Evolutionary conservation across 2,888 invertebrate species (phyloP).

Genomic region (Leucophenga montana): DNA sequence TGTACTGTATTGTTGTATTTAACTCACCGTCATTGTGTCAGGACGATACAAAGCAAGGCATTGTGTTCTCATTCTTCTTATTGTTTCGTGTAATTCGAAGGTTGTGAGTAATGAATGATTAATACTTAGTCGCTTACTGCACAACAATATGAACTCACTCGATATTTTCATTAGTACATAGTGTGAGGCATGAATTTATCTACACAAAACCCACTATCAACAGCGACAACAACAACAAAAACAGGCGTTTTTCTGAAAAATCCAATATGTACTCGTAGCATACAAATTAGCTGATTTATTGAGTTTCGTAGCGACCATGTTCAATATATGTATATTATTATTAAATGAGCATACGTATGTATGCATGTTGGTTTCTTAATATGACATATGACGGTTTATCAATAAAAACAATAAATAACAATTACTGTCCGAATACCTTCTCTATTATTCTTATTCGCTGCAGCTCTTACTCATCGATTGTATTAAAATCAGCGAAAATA

Average conservation of each 20-base stretch:
- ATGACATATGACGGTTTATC: constrained; percentile 44
- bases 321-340: constrained; percentile 42
- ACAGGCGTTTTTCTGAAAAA: not conserved
- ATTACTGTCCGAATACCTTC: constrained; percentile 53
- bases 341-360: constrained; percentile 10
- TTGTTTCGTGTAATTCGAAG: constrained; percentile 64
- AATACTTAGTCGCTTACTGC: constrained; percentile 51
- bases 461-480: constrained; percentile 33
- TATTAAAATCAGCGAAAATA: constrained; percentile 15
- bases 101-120: constrained; percentile 62
- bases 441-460: not conserved
- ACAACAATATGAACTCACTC: not conserved
- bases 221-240: not conserved
- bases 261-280: constrained; percentile 36
- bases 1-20: constrained; percentile 46
- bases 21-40: not conserved
- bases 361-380: constrained; percentile 36
- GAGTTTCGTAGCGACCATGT: constrained; percentile 4
- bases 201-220: not conserved
- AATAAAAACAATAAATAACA: constrained; percentile 67
- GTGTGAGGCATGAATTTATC: not conserved
- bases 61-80: not conserved
- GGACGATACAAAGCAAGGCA: not conserved
- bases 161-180: too few relatives aligned
- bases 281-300: constrained; percentile 27